Evolutionary conservation across 2,888 invertebrate genomes (phyloP), one percentile per base, ranked within the genome.

Genomic region (Ochlodes sylvanus): DNA sequence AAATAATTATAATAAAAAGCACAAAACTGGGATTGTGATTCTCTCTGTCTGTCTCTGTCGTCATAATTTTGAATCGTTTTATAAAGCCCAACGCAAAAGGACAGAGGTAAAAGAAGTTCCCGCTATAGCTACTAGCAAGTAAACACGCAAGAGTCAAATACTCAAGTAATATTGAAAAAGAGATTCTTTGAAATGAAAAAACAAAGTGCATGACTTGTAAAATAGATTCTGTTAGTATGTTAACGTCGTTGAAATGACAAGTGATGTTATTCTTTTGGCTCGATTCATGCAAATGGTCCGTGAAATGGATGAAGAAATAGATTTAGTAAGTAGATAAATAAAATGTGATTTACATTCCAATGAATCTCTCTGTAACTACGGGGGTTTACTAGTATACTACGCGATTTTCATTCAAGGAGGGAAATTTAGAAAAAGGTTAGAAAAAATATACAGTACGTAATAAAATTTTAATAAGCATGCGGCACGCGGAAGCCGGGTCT

Each of bases 51-150:
- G n/a, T n/a, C n/a, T 19, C 32, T 41, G n/a, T 32, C 42, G 7
- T 14, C 14, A 47, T 19, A 47, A 50, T 9, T 38, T 65, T 57
- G 7, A 32, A 32, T 68, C 61, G 74, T 80, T 85, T 85, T 85
- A 84, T 80, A 88, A 90, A 89, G 87, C 86, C 89, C 89, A 88
- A 83, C 80, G 82, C 71, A 76, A 82, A 81, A 81, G 88, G 86
- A 84, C 80, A 83, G 74, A 89, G 85, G 87, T 87, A 84, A 83
- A 85, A 85, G 84, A 84, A 81, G 82, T 90, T 85, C 73, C 82
- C 92, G 93, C 93, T 91, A 92, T 92, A 93, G 92, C 92, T 93
- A 92, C 92, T 91, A 89, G 93, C 92, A 93, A 93, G 93, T 93
- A 85, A 81, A 90, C 89, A 90, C 82, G 78, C 80, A 89, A 78